phyloP scores from a whole-genome alignment of 2,888 invertebrate species.

The Lithophane semibrunnea region DNA sequence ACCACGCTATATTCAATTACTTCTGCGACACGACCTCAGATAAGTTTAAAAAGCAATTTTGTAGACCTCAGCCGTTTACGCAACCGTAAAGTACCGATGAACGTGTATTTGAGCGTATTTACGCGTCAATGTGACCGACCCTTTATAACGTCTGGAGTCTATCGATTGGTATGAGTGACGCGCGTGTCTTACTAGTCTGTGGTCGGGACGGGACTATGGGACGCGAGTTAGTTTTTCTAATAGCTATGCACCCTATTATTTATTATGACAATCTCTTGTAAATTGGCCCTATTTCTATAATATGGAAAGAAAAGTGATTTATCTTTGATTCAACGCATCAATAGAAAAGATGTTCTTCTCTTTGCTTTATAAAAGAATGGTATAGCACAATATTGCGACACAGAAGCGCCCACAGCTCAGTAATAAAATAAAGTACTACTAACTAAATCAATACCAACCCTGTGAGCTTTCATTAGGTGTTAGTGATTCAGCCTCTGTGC shows the following conservation, averaged over 20 bases:
- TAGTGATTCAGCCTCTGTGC: constrained; percentile 40
- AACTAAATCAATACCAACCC: constrained; percentile 59
- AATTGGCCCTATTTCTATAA: constrained; percentile 22
- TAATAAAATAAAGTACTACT: constrained; percentile 40
- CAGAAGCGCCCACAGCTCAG: constrained; percentile 11
- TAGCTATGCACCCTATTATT: constrained; percentile 41
- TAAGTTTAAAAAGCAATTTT: constrained; percentile 48
- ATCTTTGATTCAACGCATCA: constrained; percentile 15
- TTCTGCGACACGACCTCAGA: constrained; percentile 15
- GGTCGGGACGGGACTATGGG: constrained; percentile 40
- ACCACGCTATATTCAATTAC: neutral
- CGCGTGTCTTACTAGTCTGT: constrained; percentile 56
- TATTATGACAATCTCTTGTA: constrained; percentile 40
- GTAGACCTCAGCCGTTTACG: constrained; percentile 47
- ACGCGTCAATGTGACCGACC: constrained; percentile 60
- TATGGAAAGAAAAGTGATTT: constrained; percentile 14
- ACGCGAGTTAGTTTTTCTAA: constrained; percentile 54
- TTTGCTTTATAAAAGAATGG: constrained; percentile 2
- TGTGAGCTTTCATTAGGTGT: constrained; percentile 51
- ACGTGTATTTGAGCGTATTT: constrained; percentile 52
- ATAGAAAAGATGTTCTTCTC: neutral
- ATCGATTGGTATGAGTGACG: constrained; percentile 62
- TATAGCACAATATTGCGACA: constrained; percentile 9
- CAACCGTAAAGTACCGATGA: constrained; percentile 54
- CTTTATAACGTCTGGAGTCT: constrained; percentile 59